Evolutionary conservation across 2,797 vertebrate species (phyloP).

Genomic region (Sebastes reedi): DNA sequence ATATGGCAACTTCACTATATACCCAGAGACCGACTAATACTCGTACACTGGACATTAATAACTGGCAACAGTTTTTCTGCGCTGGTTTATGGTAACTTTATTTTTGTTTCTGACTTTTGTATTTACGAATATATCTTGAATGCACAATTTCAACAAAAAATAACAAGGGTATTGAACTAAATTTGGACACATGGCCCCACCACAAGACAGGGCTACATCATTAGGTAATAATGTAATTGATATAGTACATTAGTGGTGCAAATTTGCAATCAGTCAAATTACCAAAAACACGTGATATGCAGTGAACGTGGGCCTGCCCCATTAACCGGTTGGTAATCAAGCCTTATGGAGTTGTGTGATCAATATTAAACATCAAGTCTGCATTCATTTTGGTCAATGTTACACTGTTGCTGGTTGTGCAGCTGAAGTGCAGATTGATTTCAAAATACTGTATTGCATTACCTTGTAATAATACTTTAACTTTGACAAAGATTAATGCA

Average conservation of each 20-base stretch:
- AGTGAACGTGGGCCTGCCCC: neutral
- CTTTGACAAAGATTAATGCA: neutral
- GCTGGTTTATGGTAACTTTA: neutral
- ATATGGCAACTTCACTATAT: neutral
- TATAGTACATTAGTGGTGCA: neutral
- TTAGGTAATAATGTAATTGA: neutral
- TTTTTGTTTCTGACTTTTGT: neutral
- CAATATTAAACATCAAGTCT: neutral
- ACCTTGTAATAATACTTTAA: neutral
- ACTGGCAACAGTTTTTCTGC: neutral
- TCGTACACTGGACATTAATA: neutral
- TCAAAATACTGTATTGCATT: neutral
- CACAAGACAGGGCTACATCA: neutral
- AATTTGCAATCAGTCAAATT: conserved; percentile 5
- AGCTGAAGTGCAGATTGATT: neutral
- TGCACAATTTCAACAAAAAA: neutral
- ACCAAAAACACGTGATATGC: neutral
- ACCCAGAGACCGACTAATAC: neutral
- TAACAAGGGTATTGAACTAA: neutral
- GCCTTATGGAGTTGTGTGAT: neutral
- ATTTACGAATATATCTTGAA: neutral
- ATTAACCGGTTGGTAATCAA: neutral
- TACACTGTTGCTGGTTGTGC: neutral
- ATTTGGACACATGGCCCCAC: neutral
- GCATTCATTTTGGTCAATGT: neutral